Evolutionary conservation across 2,797 vertebrate genomes (phyloP).

Genomic region (Gorsachius magnificus): DNA sequence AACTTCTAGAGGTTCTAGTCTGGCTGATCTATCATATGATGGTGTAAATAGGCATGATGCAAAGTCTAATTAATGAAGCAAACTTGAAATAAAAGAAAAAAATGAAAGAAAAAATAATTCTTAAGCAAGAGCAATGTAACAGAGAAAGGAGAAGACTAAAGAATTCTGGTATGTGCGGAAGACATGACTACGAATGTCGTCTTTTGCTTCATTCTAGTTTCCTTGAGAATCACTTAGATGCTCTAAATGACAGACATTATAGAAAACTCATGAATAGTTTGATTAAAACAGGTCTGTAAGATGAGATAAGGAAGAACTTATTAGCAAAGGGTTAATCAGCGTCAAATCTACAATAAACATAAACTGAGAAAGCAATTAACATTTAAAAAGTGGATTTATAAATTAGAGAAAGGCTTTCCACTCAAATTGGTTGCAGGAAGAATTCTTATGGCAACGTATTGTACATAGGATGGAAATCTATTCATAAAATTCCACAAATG

Average conservation of each 20-base stretch:
- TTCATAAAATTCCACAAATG: neutral
- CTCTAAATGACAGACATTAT: neutral
- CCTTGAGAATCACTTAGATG: neutral
- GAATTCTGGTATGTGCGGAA: neutral
- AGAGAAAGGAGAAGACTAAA: neutral
- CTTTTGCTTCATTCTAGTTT: neutral
- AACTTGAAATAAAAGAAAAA: neutral
- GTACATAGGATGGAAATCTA: neutral
- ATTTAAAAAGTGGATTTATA: neutral
- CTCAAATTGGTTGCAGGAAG: neutral
- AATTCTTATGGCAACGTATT: neutral
- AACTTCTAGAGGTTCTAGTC: neutral
- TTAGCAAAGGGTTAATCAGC: neutral
- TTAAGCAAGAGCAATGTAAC: neutral
- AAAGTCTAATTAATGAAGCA: neutral
- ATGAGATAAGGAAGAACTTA: neutral
- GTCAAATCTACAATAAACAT: neutral
- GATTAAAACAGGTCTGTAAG: neutral
- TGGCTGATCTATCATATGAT: neutral
- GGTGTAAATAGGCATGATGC: neutral
- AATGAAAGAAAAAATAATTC: neutral
- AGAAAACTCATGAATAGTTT: neutral
- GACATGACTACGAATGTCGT: neutral
- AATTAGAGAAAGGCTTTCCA: neutral
- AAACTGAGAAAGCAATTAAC: neutral